Percentiles rank a stretch among this genome's conserved stretches.
Conservation (phyloP, 2,888 invertebrate species). For the Eumerus sabulonum region DNA sequence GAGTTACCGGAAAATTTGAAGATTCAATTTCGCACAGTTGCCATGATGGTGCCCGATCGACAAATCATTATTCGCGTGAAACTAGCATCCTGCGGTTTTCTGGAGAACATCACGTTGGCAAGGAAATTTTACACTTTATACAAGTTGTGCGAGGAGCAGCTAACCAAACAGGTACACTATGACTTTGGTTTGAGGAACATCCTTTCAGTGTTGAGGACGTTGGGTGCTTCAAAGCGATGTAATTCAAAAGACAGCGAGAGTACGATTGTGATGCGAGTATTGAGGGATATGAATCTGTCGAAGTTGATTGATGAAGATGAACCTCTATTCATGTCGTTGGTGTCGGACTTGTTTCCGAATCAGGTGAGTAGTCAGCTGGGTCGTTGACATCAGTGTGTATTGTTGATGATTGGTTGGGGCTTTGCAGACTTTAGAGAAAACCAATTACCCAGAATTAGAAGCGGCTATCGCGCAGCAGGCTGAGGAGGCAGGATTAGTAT, state of each 20-base stretch:
- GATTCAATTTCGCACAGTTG: conserved; percentile 97
- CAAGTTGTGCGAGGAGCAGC: conserved; percentile 97
- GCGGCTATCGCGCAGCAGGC: conserved; percentile 92
- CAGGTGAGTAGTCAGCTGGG: conserved; percentile 79
- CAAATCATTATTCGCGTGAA: conserved; percentile 98
- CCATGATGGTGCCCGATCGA: conserved; percentile 99
- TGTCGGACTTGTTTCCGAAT: conserved; percentile 97
- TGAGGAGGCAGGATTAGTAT: conserved; percentile 88
- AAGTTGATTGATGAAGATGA: conserved; percentile 98
- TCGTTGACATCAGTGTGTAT: neutral
- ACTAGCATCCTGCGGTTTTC: conserved; percentile 95
- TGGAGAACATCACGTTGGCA: conserved; percentile 96
- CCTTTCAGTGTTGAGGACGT: conserved; percentile 93
- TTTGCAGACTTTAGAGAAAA: conserved; percentile 88
- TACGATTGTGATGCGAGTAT: conserved; percentile 96
- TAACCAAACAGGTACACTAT: conserved; percentile 98
- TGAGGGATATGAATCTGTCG: conserved; percentile 98
- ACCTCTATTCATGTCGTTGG: conserved; percentile 96
- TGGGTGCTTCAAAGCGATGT: conserved; percentile 94
- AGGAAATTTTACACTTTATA: conserved; percentile 98
- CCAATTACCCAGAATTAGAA: conserved; percentile 92
- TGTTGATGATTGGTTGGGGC: neutral
- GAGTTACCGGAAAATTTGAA: conserved; percentile 98
- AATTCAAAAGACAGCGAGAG: conserved; percentile 96
- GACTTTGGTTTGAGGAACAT: conserved; percentile 98